Evolutionary conservation across 2,113 vertebrate species (phyloP), one percentile per base, ranked within the genome.

Genomic region (Hirundichthys speculiger): DNA sequence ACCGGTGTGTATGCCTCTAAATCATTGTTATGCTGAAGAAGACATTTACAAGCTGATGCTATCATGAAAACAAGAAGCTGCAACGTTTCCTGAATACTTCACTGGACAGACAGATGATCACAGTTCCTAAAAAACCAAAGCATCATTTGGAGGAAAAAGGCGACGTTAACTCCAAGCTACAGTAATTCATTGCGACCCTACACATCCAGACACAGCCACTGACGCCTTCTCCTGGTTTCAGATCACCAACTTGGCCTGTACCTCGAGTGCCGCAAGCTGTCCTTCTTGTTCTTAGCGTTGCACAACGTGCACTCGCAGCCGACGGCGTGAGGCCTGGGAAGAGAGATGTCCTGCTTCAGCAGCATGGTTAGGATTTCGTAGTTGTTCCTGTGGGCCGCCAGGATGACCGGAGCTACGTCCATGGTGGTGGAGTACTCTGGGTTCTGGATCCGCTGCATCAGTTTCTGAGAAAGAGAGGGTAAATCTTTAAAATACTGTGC

Each of bases 351-450:
- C 84, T 98, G 98, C 72, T 99, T 99, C 77, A 99, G 90, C 20
- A 99, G 91, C 96, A 99, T 98, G 18, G 98, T 99, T 63, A 99
- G 94, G 80, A 99, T 99, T 89, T 99, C 98, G 58, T 99, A 99
- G 89, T 99, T 99, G 88, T 99, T 99, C 75, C 96, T 94, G 88
- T 99, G 98, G 64, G 98, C 97, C 51, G 97, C 97, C 90, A 99
- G 93, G 90, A 99, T 99, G 67, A 99, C 96, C 13, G 98, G 98
- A 24, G 96, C 97, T 64, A 99, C 95, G 56, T 99, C 98, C 97
- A 99, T 99, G 46, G 96, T 99, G 14, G 98, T 99, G 45, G 98
- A 99, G 69, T 99, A 99, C 77, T 98, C 98, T 0, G 98, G 96
- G 85, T 98, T 99, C 88, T 99, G 96, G 84, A 99, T 99, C 51